phyloP scores from a whole-genome alignment of 35 echinoderm and acorn worm genomes.

The Chiridota heheva region DNA sequence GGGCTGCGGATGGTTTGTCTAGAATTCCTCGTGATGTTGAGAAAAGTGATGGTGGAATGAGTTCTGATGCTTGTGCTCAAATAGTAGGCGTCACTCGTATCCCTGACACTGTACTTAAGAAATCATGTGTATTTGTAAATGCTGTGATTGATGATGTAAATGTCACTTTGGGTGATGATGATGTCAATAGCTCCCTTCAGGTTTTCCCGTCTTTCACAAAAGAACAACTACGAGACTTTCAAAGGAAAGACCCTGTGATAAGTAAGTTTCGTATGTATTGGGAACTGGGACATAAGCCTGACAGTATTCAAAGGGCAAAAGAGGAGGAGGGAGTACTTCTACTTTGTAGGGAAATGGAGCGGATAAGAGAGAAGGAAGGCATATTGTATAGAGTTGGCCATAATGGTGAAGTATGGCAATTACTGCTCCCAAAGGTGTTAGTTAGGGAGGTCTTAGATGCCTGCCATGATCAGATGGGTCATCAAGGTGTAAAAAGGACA shows the following conservation, averaged over 20 bases:
- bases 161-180: too few species aligned
- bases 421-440: conserved; percentile 19
- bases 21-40: background rate
- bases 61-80: background rate
- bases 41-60: background rate
- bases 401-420: background rate
- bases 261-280: background rate
- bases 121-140: too few species aligned
- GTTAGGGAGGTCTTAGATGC: background rate
- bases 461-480: conserved; percentile 15
- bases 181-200: too few species aligned
- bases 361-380: background rate
- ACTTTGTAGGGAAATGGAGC: conserved; percentile 6
- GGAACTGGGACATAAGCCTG: background rate
- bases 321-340: conserved; percentile 10
- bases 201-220: background rate
- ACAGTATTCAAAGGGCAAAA: too few species aligned
- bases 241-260: background rate
- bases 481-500: conserved; percentile 16
- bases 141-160: too few species aligned
- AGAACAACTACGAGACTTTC: conserved; percentile 2
- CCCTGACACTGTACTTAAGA: conserved; percentile 5
- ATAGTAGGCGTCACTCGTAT: background rate
- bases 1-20: background rate
- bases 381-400: conserved; percentile 11